Conservation (phyloP, 2,888 invertebrate genomes). For the Diplolepis rosae region DNA sequence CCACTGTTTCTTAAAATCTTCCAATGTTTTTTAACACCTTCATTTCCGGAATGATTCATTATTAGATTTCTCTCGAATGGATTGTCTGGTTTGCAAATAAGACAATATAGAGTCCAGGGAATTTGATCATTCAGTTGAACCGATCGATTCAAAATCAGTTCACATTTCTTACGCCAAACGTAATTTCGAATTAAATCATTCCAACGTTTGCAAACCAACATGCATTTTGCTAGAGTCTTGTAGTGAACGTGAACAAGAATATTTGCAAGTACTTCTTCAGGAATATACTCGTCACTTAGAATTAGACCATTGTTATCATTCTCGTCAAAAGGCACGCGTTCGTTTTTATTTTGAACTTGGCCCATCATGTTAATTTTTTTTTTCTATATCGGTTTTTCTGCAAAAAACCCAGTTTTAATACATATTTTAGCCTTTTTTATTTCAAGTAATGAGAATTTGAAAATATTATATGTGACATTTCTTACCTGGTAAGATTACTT, state of each 20-base stretch:
- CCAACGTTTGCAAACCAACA: conserved; percentile 76
- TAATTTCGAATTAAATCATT: conserved; percentile 71
- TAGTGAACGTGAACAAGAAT: conserved; percentile 72
- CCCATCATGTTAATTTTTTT: conserved; percentile 33
- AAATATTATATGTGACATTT: too few relatives aligned
- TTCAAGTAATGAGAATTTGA: too few relatives aligned
- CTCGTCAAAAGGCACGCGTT: conserved; percentile 32
- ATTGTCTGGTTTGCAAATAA: conserved; percentile 68
- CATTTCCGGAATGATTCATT: conserved; percentile 75
- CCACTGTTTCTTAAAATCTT: conserved; percentile 69
- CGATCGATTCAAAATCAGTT: conserved; percentile 52
- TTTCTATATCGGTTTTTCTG: too few relatives aligned
- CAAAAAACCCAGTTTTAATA: too few relatives aligned
- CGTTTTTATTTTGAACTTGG: conserved; percentile 11
- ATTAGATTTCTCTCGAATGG: conserved; percentile 75
- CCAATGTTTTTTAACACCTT: conserved; percentile 72
- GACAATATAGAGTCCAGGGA: conserved; percentile 73
- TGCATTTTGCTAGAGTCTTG: conserved; percentile 70
- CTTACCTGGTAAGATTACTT: too few relatives aligned
- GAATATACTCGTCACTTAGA: conserved; percentile 64
- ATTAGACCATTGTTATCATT: conserved; percentile 41
- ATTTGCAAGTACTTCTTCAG: conserved; percentile 74
- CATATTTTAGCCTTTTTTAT: too few relatives aligned
- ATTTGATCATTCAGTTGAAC: conserved; percentile 62
- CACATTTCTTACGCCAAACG: conserved; percentile 72